Base-by-base conservation (phyloP, 1,140 invertebrate genomes). In the Drosophila murphyi region DNA sequence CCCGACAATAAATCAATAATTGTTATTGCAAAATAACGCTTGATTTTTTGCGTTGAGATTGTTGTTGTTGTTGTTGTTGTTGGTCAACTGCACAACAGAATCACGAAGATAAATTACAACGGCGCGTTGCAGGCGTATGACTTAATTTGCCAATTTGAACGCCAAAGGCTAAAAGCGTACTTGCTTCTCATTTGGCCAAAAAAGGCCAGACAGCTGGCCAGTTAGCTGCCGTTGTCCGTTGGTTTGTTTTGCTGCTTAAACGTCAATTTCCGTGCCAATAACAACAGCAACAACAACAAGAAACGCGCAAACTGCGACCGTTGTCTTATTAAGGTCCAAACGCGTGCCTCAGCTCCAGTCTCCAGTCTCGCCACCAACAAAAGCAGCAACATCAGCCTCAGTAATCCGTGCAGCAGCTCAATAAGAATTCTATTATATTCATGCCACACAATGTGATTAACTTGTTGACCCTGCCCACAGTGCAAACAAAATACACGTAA, bases 141-240 rank as follows among this genome's bases (percentile, higher is more conserved):
- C 85, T 89, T 90, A 89, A 89, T 89, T 89, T 90, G 86, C 85
- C 85, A 89, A 89, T 89, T 85, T 90, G 75, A 79, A 89, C 80
- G 85, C 81, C 81, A 89, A 73, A 67, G 75, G 83, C 80, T 77
- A 70, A 80, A 77, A 83, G 72, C 65, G 78, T 83, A 78, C 77
- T 89, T 67, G 86, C 75, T 78, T 60, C 59, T 76, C 8, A 10
- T 41, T 43, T 73, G 70, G 69, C 77, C 77, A 71, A 82, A 88
- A 88, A 88, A 80, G 85, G 85, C 80, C 85, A 89, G 78, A 80
- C 85, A 89, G 81, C 83, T 80, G 80, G 72, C 74, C 71, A 35
- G 37, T 12, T 71, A 28, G 35, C 37, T 56, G 64, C 34, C 12
- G 37, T 34, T 48, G 61, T 74, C 39, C 10, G 32, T 71, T 68